Percentiles rank a stretch among this genome's conserved stretches.
phyloP scores from a whole-genome alignment of 2,797 vertebrate species.

The Myotis myotis region DNA sequence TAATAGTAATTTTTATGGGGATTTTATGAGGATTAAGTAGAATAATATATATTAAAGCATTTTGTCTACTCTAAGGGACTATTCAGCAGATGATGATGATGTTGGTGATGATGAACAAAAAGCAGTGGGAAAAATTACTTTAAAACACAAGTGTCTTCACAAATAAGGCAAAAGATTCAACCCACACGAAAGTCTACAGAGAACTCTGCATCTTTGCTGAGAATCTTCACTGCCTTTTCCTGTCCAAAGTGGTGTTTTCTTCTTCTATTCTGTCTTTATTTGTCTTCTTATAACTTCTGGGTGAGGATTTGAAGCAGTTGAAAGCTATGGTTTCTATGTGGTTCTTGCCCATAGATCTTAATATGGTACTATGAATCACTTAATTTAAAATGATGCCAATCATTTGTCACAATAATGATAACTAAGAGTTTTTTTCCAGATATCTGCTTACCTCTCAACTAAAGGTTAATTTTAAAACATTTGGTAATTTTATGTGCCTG shows the following conservation, averaged over 20 bases:
- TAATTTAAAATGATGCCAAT: background rate
- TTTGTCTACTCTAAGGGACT: background rate
- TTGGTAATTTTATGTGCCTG: background rate
- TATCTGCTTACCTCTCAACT: background rate
- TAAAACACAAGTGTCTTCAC: background rate
- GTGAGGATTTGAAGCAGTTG: background rate
- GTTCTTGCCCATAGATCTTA: background rate
- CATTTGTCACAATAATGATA: background rate
- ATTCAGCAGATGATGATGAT: background rate
- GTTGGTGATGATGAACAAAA: background rate
- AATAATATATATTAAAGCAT: background rate
- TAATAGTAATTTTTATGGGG: background rate
- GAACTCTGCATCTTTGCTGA: background rate
- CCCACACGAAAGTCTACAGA: background rate
- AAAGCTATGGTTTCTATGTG: background rate
- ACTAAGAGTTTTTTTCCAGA: background rate
- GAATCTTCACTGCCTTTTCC: background rate
- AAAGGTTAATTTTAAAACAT: slow-evolving; percentile 21
- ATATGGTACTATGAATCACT: background rate
- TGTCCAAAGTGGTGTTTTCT: background rate
- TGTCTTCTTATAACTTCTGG: background rate
- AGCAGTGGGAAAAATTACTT: background rate
- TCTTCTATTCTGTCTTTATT: background rate
- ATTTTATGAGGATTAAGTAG: background rate
- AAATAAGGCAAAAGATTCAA: background rate